phyloP scores from a whole-genome alignment of 2,888 invertebrate genomes.

The Cheilosia impressa region DNA sequence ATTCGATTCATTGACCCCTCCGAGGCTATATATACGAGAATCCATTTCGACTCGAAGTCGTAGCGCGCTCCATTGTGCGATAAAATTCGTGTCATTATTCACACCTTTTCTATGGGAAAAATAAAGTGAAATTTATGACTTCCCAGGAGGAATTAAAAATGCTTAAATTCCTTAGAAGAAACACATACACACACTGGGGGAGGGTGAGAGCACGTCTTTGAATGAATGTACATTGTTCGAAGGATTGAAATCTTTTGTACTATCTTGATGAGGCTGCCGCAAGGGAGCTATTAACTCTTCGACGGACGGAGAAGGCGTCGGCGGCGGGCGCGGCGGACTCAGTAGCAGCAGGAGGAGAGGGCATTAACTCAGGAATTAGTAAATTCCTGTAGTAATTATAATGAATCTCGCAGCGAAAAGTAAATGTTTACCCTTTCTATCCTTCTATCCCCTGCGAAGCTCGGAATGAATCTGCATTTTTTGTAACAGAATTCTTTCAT shows the following conservation, averaged over 20 bases:
- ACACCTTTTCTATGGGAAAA: conserved; percentile 71
- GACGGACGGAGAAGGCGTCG: conserved; percentile 6
- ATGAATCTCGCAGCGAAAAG: conserved; percentile 60
- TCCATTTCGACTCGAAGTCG: conserved; percentile 4
- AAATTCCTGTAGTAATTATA: conserved; percentile 70
- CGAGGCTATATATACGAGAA: background rate
- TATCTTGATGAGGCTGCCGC: conserved; percentile 64
- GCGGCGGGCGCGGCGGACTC: background rate
- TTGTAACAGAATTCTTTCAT: conserved; percentile 46
- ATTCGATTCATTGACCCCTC: conserved; percentile 49
- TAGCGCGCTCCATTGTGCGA: conserved; percentile 51
- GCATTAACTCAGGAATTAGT: conserved; percentile 69
- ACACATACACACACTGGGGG: conserved; percentile 28
- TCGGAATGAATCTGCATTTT: conserved; percentile 61
- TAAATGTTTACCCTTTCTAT: conserved; percentile 39
- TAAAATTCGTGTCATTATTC: conserved; percentile 71
- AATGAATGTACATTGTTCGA: conserved; percentile 37
- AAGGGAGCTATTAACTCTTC: conserved; percentile 63
- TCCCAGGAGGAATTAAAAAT: conserved; percentile 71
- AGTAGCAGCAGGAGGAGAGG: conserved; percentile 10
- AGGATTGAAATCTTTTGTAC: conserved; percentile 63
- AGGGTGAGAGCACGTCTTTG: background rate
- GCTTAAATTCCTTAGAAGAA: conserved; percentile 58
- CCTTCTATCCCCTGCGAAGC: background rate
- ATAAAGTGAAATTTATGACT: conserved; percentile 72